A percentile compares a stretch with the other conserved stretches of the same genome.
phyloP scores from a whole-genome alignment of 2,113 vertebrate genomes.

The Pseudorasbora parva region DNA sequence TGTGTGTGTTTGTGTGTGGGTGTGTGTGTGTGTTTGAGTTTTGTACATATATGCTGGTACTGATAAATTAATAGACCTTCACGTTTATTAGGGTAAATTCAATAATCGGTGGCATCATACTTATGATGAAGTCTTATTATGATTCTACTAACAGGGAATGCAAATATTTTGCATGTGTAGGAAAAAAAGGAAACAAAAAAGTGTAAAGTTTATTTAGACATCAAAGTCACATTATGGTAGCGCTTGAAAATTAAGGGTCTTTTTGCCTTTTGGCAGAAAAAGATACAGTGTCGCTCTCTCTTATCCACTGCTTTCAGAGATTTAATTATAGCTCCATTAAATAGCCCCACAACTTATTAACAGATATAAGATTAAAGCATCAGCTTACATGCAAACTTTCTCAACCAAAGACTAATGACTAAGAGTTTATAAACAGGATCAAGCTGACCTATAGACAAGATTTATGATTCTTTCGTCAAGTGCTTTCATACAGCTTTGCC shows the following conservation, averaged over 20 bases:
- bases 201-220: background rate
- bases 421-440: background rate
- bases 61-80: background rate
- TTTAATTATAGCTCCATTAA: conserved; percentile 14
- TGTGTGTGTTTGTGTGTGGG: conserved; percentile 10
- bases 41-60: background rate
- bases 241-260: background rate
- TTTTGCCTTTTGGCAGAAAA: conserved; percentile 6
- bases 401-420: background rate
- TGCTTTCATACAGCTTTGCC: background rate
- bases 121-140: background rate
- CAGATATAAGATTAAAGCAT: background rate
- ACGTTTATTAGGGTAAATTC: background rate
- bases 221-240: background rate
- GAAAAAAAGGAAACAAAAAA: background rate
- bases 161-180: background rate
- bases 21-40: background rate
- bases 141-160: background rate
- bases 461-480: background rate
- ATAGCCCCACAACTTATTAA: conserved; percentile 14
- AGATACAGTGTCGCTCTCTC: background rate
- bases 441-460: conserved; percentile 6
- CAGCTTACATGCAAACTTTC: background rate
- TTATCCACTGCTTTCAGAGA: conserved; percentile 6
- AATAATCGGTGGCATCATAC: background rate